These are phyloP conservation scores for Acipenser ruthenus DNA, from an alignment of 2,797 vertebrate genomes.

Conservation along the genomic window DNA sequence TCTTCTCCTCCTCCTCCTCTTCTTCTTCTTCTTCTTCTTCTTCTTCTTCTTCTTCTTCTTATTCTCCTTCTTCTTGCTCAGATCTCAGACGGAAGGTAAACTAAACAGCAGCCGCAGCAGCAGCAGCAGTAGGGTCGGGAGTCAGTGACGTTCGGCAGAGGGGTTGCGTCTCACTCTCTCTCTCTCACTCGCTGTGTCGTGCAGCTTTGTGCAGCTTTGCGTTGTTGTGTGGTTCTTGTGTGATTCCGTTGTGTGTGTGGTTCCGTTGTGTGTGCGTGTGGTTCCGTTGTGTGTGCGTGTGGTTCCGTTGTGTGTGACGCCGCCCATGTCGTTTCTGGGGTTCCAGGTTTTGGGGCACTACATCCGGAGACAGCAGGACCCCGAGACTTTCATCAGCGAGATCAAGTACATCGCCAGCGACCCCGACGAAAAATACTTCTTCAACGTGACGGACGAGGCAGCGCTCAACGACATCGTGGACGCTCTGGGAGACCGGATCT, in stretches of 20 bases:
- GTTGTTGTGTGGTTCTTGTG: conserved; percentile 4
- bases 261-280: too few relatives aligned
- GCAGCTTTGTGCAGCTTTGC: conserved; percentile 2
- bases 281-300: conserved; percentile 11
- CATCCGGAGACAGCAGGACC: conserved; percentile 82
- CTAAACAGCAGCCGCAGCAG: background rate
- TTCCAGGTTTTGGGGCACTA: conserved; percentile 86
- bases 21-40: too few relatives aligned
- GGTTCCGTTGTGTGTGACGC: too few relatives aligned
- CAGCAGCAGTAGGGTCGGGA: background rate
- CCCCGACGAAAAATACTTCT: conserved; percentile 87
- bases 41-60: too few relatives aligned
- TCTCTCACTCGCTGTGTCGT: conserved; percentile 12
- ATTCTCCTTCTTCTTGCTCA: too few relatives aligned
- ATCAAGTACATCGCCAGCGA: conserved; percentile 89
- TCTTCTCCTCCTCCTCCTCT: too few relatives aligned
- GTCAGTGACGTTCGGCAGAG: background rate
- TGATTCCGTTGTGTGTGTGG: background rate
- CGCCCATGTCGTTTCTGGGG: background rate
- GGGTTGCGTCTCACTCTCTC: conserved; percentile 3
- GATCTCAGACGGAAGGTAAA: too few relatives aligned
- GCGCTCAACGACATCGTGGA: conserved; percentile 92
- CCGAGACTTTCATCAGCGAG: conserved; percentile 81
- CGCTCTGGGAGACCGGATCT: conserved; percentile 85
- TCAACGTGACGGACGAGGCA: conserved; percentile 89